These are phyloP conservation scores for Octopus sinensis DNA, from an alignment of 1,140 invertebrate species.

Conservation along the genomic window DNA sequence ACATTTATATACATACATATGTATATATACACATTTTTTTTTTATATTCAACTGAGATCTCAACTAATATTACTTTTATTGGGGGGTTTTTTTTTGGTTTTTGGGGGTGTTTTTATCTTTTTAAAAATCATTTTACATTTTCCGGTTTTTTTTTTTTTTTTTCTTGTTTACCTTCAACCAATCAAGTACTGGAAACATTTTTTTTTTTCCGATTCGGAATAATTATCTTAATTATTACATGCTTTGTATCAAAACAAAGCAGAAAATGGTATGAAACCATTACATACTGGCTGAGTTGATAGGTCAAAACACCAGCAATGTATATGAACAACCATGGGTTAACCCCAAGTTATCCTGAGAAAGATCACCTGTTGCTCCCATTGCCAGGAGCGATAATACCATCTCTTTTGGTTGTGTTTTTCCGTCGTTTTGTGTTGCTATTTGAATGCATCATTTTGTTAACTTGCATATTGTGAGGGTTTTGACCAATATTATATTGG, in stretches of 20 bases:
- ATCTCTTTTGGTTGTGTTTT: constrained; percentile 11
- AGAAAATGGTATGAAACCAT: not conserved
- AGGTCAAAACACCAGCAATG: no score
- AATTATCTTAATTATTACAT: not conserved
- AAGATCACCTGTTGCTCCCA: constrained; percentile 13
- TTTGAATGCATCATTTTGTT: not conserved
- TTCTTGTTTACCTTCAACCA: not conserved
- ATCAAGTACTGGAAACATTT: not conserved
- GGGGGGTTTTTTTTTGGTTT: not conserved
- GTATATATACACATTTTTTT: not conserved
- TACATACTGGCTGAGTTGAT: no score
- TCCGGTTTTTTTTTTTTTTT: not conserved
- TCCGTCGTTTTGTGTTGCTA: constrained; percentile 9
- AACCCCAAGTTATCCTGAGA: constrained; percentile 8
- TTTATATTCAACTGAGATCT: not conserved
- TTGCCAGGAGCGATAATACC: constrained; percentile 4
- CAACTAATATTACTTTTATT: not conserved
- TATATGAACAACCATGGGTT: not conserved
- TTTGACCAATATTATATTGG: no score
- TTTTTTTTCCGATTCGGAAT: constrained; percentile 7
- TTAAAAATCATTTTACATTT: not conserved
- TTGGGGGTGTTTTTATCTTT: not conserved
- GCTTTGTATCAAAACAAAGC: constrained; percentile 1
- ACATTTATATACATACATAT: not conserved
- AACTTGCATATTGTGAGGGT: no score